Evolutionary conservation across 2,113 vertebrate genomes (phyloP).

Genomic region (Indicator indicator): DNA sequence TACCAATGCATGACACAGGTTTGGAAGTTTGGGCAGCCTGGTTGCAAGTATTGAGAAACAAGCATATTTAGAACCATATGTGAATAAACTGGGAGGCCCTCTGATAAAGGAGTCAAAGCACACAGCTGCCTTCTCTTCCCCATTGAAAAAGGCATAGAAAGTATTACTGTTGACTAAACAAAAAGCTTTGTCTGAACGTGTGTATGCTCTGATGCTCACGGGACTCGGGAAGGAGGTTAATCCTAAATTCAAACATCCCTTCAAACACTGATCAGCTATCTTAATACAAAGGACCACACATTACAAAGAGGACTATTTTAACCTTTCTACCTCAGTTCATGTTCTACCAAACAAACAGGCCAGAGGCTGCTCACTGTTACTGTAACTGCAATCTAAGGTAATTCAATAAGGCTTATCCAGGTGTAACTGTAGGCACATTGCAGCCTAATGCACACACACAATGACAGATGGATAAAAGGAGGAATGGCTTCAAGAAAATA

Average conservation of each 20-base stretch:
- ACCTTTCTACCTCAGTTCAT: neutral
- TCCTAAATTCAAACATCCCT: constrained; percentile 13
- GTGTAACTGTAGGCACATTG: neutral
- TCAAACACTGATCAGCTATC: neutral
- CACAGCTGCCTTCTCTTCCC: neutral
- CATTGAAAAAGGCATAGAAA: neutral
- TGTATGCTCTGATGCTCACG: neutral
- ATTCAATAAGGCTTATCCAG: neutral
- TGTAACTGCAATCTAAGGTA: neutral
- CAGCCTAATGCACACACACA: neutral
- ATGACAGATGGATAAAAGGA: neutral
- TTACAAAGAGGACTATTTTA: neutral
- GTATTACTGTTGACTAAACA: neutral
- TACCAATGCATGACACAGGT: neutral
- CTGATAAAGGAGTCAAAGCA: neutral
- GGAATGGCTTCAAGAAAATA: neutral
- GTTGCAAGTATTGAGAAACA: accelerated
- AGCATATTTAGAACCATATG: neutral
- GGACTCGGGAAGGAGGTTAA: neutral
- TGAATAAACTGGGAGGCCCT: neutral
- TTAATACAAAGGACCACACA: neutral
- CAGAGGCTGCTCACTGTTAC: neutral
- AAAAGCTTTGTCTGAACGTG: neutral
- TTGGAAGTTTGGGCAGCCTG: neutral
- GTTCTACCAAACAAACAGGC: neutral